These are phyloP conservation scores for Bergia puertoricense DNA, from an alignment of 92 coral and sea anemone species.

Conservation along the genomic window DNA sequence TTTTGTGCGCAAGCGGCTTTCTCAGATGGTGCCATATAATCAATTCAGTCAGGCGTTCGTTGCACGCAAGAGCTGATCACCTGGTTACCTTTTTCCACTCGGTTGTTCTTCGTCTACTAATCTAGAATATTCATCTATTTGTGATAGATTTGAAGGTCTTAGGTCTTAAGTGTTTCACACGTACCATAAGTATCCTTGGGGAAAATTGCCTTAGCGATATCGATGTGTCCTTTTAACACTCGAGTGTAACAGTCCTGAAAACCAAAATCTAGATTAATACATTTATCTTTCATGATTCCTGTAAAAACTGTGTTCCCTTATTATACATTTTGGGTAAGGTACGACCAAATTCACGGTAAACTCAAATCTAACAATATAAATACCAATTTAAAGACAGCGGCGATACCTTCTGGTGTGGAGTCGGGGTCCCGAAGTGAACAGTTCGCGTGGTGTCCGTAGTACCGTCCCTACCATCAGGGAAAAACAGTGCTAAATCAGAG, in stretches of 20 bases:
- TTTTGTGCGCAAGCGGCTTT: no score
- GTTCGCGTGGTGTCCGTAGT: slow-evolving; percentile 96
- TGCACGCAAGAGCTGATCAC: no score
- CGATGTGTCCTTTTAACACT: slow-evolving; percentile 94
- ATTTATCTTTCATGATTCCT: not conserved
- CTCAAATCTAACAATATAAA: not conserved
- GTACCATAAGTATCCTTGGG: slow-evolving; percentile 95
- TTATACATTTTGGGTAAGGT: not conserved
- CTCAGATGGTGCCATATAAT: no score
- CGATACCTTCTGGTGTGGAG: slow-evolving; percentile 74
- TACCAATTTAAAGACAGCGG: not conserved
- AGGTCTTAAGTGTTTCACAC: not conserved
- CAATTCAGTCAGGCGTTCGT: no score
- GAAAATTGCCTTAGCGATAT: slow-evolving; percentile 94
- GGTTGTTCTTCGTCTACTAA: no score
- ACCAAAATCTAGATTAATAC: not conserved
- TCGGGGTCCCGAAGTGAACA: slow-evolving; percentile 89
- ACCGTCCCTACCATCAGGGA: slow-evolving; percentile 73
- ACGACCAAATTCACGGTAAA: not conserved
- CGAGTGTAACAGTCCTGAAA: slow-evolving; percentile 93
- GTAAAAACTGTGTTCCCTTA: not conserved
- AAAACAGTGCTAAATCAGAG: not conserved
- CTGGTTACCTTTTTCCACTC: no score
- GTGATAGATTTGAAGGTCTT: not conserved
- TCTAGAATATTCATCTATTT: not conserved